These are phyloP conservation scores for Stichodactyla mertensii DNA, from an alignment of 64 coral and sea anemone genomes.

Conservation along the genomic window DNA sequence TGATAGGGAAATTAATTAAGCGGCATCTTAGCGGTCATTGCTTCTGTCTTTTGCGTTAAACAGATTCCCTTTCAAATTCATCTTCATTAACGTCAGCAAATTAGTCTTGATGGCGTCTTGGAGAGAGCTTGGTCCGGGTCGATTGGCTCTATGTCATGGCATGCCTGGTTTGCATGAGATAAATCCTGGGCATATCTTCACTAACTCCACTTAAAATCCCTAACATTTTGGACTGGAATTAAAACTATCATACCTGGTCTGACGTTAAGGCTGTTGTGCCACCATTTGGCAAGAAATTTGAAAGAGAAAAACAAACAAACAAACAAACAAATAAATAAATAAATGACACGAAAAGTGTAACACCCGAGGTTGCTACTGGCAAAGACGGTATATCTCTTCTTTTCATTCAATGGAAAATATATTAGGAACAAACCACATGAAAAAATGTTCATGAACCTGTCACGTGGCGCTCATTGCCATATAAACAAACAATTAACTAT, in stretches of 20 bases:
- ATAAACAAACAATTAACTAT: neutral
- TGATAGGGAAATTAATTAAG: conserved; percentile 96
- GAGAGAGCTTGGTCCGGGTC: neutral
- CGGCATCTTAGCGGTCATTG: conserved; percentile 49
- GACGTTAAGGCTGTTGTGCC: neutral
- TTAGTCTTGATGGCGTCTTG: conserved; percentile 22
- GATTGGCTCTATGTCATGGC: neutral
- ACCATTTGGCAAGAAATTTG: neutral
- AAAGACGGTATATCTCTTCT: neutral
- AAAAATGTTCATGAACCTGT: neutral
- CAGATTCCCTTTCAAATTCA: conserved; percentile 62
- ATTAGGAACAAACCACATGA: neutral
- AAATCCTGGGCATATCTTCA: neutral
- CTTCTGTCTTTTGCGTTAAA: conserved; percentile 56
- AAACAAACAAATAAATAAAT: neutral
- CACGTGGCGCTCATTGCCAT: neutral
- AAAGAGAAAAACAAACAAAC: too few relatives aligned
- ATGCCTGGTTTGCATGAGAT: conserved; percentile 10
- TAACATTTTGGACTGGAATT: neutral
- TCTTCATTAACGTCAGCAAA: conserved; percentile 95
- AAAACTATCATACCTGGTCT: neutral
- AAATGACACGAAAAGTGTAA: neutral
- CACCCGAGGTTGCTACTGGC: neutral
- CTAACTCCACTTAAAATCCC: neutral
- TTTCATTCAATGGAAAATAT: too few relatives aligned